These are phyloP conservation scores for Brienomyrus brachyistius DNA, from an alignment of 2,113 vertebrate genomes.

Conservation along the genomic window DNA sequence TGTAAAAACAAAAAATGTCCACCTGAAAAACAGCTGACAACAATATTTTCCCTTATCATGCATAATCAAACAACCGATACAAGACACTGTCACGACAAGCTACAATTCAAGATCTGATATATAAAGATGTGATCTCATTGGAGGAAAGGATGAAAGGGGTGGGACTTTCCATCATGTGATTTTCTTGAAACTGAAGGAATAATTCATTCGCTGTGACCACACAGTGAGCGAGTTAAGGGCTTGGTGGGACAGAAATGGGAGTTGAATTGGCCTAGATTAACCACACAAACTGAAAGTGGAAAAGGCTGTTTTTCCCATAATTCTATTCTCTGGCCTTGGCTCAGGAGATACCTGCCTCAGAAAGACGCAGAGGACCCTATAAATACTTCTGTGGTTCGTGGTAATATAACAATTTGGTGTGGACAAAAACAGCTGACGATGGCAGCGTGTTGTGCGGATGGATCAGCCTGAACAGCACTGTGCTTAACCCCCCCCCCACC, in stretches of 20 bases:
- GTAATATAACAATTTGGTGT: neutral
- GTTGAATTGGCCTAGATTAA: neutral
- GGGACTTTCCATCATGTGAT: neutral
- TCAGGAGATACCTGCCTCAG: neutral
- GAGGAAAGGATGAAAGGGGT: neutral
- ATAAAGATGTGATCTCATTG: neutral
- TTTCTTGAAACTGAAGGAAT: neutral
- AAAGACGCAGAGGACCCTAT: neutral
- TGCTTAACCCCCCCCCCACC: neutral
- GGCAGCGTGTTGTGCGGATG: neutral
- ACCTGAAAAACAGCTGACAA: neutral
- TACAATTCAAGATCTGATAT: neutral
- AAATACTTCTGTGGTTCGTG: neutral
- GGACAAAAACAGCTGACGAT: neutral
- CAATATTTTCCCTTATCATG: neutral
- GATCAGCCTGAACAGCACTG: neutral
- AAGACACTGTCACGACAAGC: neutral
- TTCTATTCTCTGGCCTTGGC: neutral
- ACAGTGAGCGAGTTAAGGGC: neutral
- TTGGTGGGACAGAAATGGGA: neutral
- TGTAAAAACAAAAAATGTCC: neutral
- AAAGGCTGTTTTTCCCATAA: neutral
- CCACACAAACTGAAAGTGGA: neutral
- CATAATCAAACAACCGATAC: neutral
- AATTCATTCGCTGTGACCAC: neutral